These are phyloP conservation scores for Galaxias olidus DNA, from an alignment of 2,797 vertebrate species.

Conservation along the genomic window DNA sequence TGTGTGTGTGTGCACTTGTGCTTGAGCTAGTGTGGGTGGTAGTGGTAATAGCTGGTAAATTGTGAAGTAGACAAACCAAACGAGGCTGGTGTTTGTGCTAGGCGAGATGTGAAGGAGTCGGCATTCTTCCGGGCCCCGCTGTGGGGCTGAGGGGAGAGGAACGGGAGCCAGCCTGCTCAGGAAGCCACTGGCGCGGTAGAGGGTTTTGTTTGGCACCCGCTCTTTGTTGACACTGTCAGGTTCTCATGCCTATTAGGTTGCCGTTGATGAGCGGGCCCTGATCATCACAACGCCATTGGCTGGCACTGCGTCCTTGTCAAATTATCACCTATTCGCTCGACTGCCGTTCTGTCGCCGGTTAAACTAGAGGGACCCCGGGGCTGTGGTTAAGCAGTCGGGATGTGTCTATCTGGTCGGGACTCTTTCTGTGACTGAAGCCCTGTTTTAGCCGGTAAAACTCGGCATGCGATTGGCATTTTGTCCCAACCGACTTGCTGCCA, in stretches of 20 bases:
- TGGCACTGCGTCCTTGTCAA: conserved; percentile 26
- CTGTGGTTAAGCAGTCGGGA: neutral
- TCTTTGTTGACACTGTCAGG: conserved; percentile 51
- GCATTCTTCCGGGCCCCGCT: conserved; percentile 16
- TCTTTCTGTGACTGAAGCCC: no score
- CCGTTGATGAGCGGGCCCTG: conserved; percentile 37
- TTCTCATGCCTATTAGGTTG: conserved; percentile 63
- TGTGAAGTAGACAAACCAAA: conserved; percentile 19
- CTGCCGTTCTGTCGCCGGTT: conserved; percentile 7
- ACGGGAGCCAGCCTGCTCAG: conserved; percentile 45
- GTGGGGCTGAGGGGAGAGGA: conserved; percentile 27
- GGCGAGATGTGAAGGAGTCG: conserved; percentile 21
- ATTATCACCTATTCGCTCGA: conserved; percentile 19
- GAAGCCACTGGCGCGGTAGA: conserved; percentile 29
- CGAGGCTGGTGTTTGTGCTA: conserved; percentile 37
- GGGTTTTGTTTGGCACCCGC: conserved; percentile 58
- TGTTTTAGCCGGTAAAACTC: no score
- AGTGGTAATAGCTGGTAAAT: conserved; percentile 30
- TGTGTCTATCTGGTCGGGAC: no score
- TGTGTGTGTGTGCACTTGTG: conserved; percentile 1
- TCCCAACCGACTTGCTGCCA: no score
- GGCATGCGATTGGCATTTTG: no score
- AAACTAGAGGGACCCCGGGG: neutral
- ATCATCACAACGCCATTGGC: conserved; percentile 18
- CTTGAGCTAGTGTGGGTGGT: no score